These are phyloP conservation scores for Penelope pileata DNA, from an alignment of 2,113 vertebrate species.

Conservation along the genomic window DNA sequence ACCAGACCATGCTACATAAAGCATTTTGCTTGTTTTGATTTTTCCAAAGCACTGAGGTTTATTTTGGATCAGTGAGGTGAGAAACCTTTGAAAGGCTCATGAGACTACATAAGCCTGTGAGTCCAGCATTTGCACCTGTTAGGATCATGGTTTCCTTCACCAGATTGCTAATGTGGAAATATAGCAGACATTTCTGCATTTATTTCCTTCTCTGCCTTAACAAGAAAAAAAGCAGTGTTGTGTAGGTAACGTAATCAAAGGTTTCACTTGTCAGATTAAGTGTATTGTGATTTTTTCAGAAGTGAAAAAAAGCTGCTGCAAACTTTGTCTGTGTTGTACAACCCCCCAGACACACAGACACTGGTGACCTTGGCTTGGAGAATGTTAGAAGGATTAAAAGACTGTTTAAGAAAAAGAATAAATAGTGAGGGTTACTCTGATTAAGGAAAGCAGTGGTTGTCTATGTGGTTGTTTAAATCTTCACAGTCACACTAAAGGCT, in stretches of 20 bases:
- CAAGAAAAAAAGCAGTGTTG: slow-evolving; percentile 9
- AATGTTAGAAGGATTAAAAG: slow-evolving; percentile 34
- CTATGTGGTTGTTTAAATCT: background rate
- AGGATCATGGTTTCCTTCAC: background rate
- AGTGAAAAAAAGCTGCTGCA: background rate
- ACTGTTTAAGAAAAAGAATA: background rate
- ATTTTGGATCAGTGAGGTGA: slow-evolving; percentile 53
- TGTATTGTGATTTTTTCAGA: slow-evolving; percentile 19
- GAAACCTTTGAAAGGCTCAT: slow-evolving; percentile 19
- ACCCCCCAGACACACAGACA: background rate
- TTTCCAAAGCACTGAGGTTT: slow-evolving; percentile 24
- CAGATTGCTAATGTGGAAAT: slow-evolving; percentile 34
- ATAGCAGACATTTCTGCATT: slow-evolving; percentile 41
- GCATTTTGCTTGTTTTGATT: slow-evolving; percentile 25
- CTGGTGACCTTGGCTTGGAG: background rate
- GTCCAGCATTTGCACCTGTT: slow-evolving; percentile 17
- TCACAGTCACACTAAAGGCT: background rate
- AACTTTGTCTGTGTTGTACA: background rate
- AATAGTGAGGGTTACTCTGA: background rate
- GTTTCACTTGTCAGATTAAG: slow-evolving; percentile 39
- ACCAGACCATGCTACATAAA: background rate
- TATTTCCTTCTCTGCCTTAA: slow-evolving; percentile 15
- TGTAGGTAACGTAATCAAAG: slow-evolving; percentile 34
- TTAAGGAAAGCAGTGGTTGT: background rate
- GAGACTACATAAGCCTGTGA: background rate